Base-by-base conservation (phyloP, 2,888 invertebrate species). In the Cryptocephalus moraei region DNA sequence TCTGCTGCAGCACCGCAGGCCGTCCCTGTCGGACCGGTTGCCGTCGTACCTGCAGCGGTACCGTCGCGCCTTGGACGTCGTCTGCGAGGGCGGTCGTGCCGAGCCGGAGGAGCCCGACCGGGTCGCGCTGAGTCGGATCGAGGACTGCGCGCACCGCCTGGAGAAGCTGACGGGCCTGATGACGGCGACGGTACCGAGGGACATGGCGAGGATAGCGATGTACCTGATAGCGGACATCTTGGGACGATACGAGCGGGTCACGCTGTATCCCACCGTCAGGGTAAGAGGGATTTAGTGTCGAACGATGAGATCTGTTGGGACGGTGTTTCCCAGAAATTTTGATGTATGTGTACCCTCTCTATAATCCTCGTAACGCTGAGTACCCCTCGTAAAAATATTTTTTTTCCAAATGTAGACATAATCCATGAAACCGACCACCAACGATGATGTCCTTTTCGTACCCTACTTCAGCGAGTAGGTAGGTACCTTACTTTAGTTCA, bases 191-290 rank as follows among this genome's bases (percentile, higher is more conserved):
- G 61, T 62, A 41, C 63, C 65, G 44, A 71, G 67, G 54, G 69
- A 73, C 53, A 66, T 74, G 58, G 53, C 62, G 9, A 64, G 75
- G 54, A 67, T 74, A 31, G 60, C 72, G 8, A 67, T 69, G 45
- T 74, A 73, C 63, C 62, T 75, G 48, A 66, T 75, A 42, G 70
- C 73, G 4, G 72, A 75, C 60, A 63, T 75, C 57, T 62, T 75
- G 51, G 59, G 63, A 43, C 66, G 71, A 43, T 73, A 73, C 56
- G 74, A 75, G 55, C 60, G 61, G 43, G 57, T 64, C 41, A 67
- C 69, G n/a, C 59, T 75, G 31, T 67, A 70, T 59, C 66, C 72
- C 4, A 64, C 64, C 51, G 66, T 75, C 14, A 75, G 75, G 66
- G 75, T 75, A 64, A 58, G 61, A 9, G 12, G 22, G 22, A 8